Evolutionary conservation across 92 coral and sea anemone genomes (phyloP), one percentile per base, ranked within the genome.

Genomic region (Phenganax subtilis): DNA sequence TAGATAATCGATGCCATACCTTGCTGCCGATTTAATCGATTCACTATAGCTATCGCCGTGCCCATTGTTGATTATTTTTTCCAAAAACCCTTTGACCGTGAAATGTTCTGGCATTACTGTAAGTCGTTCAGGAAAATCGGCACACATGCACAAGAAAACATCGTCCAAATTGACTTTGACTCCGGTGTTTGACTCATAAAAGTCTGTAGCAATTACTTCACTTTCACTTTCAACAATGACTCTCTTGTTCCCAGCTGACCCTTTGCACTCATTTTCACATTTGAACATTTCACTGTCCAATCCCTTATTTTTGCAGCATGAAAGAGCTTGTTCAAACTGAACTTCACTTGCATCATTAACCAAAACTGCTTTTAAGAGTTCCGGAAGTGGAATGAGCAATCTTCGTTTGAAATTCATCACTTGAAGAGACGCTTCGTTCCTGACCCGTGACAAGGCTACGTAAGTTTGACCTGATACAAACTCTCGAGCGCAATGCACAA

Each of bases 401-500:
- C 75, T 64, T 14, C 9, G 0, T 44, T 54, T 80, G 52, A 84
- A 84, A 55, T 86, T 82, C 3, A 81, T 20, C 28, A 86, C 83
- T 71, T 86, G 86, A 10, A 82, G 65, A 12, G 83, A 30, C 9
- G 28, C 31, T 12, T 75, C 76, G 58, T 72, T 63, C 55, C 66
- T 77, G 27, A 88, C 91, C 37, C 85, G 70, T n/a, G 87, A 69
- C 28, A 75, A 12, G 16, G 85, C 81, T 6, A 87, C 88, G 65
- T 72, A 87, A 1, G 69, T 72, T 12, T 82, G 80, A 2, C 88
- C 86, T 16, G 72, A 1, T 20, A 88, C 90, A 70, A 88, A 85
- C 66, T 88, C 90, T 62, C 29, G 75, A 0, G 88, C 75, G 51
- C 85, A 88, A 55, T 85, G 86, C 30, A 88, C 91, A 25, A 88